phyloP scores from a whole-genome alignment of 1,140 invertebrate genomes.

The Melanaphis sacchari region DNA sequence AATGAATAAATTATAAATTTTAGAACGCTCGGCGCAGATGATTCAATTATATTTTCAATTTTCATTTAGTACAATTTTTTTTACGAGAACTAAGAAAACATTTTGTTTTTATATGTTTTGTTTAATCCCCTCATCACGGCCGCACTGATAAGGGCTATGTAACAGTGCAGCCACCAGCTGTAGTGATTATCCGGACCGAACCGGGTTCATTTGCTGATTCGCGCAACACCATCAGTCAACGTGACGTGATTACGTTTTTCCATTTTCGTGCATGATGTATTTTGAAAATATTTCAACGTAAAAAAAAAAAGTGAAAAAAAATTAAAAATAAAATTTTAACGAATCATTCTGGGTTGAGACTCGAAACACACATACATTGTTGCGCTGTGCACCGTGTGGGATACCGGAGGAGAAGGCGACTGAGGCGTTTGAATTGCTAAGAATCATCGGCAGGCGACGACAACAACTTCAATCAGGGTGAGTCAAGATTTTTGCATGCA shows the following conservation, averaged over 20 bases:
- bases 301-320: conserved; percentile 28
- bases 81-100: too few species aligned
- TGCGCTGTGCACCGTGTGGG: not conserved
- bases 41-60: not conserved
- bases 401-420: not conserved
- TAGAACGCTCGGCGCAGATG: not conserved
- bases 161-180: not conserved
- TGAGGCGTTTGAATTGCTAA: not conserved
- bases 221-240: conserved; percentile 44
- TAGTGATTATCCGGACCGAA: not conserved
- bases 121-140: not conserved
- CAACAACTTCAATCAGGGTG: not conserved
- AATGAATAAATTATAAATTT: not conserved
- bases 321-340: not conserved
- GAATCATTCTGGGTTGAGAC: not conserved
- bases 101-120: not conserved
- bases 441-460: not conserved
- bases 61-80: too few species aligned
- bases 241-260: conserved; percentile 47
- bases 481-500: not conserved
- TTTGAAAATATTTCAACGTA: conserved; percentile 54
- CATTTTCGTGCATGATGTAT: conserved; percentile 12
- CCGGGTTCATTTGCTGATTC: conserved; percentile 8
- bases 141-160: not conserved
- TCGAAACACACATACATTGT: not conserved